Evolutionary conservation across 2,797 vertebrate genomes (phyloP).

Genomic region (Brachymystax lenok): DNA sequence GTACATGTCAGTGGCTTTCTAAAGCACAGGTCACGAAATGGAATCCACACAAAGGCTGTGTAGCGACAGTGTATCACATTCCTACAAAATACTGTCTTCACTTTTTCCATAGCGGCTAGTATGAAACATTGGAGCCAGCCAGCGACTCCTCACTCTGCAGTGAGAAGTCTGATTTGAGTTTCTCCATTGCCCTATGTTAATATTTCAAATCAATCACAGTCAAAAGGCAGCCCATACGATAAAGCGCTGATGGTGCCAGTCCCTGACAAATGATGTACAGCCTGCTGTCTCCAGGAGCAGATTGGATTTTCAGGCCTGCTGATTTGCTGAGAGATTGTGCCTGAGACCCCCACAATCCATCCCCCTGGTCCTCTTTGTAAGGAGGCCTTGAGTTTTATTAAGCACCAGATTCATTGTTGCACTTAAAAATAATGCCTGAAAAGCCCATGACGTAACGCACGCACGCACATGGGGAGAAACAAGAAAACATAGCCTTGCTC

Average conservation of each 20-base stretch:
- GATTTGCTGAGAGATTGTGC: slow-evolving; percentile 79
- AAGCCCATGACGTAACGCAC: slow-evolving; percentile 40
- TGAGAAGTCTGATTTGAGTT: not conserved
- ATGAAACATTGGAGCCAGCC: not conserved
- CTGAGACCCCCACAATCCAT: slow-evolving; percentile 60
- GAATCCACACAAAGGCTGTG: not conserved
- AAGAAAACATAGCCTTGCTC: not conserved
- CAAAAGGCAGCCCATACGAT: slow-evolving; percentile 55
- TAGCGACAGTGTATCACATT: not conserved
- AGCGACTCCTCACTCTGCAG: not conserved
- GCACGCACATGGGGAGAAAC: not conserved
- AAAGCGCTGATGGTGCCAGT: slow-evolving; percentile 76
- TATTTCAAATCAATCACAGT: slow-evolving; percentile 52
- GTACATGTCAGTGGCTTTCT: not conserved
- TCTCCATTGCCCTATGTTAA: slow-evolving; percentile 18
- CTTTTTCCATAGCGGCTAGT: not conserved
- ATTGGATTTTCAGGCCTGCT: slow-evolving; percentile 83
- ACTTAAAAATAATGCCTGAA: slow-evolving; percentile 32
- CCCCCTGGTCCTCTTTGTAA: slow-evolving; percentile 68
- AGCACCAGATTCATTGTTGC: slow-evolving; percentile 72
- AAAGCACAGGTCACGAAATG: not conserved
- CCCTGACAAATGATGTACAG: slow-evolving; percentile 82
- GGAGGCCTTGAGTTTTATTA: slow-evolving; percentile 67
- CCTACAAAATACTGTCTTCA: not conserved
- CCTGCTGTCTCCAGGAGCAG: slow-evolving; percentile 78